Percentiles rank a stretch among this genome's conserved stretches.
phyloP scores from a whole-genome alignment of 92 coral and sea anemone genomes.

The Epizoanthus illoricatus region DNA sequence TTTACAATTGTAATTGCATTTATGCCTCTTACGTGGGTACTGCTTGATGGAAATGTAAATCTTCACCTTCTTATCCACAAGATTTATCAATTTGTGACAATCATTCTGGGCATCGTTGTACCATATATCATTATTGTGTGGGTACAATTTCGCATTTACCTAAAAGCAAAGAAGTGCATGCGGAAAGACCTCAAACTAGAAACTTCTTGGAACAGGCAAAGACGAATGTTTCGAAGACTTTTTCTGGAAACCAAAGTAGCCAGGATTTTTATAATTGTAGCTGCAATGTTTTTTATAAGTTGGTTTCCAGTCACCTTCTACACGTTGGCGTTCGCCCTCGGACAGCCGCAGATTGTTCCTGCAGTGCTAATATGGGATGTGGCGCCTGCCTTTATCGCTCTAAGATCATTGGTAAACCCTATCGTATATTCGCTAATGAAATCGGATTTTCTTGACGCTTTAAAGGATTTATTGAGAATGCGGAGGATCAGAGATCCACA shows the following conservation, averaged over 20 bases:
- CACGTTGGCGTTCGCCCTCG: conserved; percentile 24
- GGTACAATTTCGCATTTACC: conserved; percentile 37
- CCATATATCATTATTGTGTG: conserved; percentile 28
- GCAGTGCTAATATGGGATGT: conserved; percentile 20
- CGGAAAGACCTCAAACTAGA: conserved; percentile 10
- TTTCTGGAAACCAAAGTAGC: conserved; percentile 31
- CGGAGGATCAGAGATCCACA: background rate
- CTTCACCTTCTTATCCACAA: conserved; percentile 27
- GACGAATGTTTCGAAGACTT: background rate
- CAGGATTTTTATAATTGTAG: conserved; percentile 34
- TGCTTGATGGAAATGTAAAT: background rate
- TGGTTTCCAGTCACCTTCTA: conserved; percentile 37
- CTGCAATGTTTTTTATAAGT: conserved; percentile 20
- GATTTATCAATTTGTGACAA: conserved; percentile 21
- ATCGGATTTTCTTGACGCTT: conserved; percentile 20
- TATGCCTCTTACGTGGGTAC: conserved; percentile 28
- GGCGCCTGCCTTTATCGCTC: conserved; percentile 32
- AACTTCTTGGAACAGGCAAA: conserved; percentile 1
- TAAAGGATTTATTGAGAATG: conserved; percentile 4
- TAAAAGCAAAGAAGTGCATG: conserved; percentile 35
- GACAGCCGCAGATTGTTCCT: conserved; percentile 24
- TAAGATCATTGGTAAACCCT: conserved; percentile 27
- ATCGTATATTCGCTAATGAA: conserved; percentile 32
- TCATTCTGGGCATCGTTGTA: conserved; percentile 2
- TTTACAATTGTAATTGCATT: conserved; percentile 9